These are phyloP conservation scores for Helostoma temminkii DNA, from an alignment of 2,797 vertebrate species.

Conservation along the genomic window DNA sequence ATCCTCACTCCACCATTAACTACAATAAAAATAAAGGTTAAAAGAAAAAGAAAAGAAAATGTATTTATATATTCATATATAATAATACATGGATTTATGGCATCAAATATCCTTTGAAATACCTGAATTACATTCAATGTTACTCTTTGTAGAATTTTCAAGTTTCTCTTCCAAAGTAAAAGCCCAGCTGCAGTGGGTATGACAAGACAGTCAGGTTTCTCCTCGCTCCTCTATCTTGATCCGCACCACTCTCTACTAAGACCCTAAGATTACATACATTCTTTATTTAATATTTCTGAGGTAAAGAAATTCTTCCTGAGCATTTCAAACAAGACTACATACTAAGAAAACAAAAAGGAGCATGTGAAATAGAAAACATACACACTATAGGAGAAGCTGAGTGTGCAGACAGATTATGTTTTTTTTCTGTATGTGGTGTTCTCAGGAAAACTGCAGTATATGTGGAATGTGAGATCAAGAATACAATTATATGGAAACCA, in stretches of 20 bases:
- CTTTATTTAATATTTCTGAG: constrained; percentile 89
- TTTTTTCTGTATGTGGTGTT: constrained; percentile 51
- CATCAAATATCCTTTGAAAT: constrained; percentile 91
- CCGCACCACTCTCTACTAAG: constrained; percentile 81
- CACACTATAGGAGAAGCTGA: constrained; percentile 56
- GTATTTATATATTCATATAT: constrained; percentile 86
- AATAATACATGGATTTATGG: constrained; percentile 89
- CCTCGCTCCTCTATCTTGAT: constrained; percentile 59
- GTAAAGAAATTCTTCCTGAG: constrained; percentile 91
- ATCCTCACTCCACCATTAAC: constrained; percentile 86
- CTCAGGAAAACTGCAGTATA: constrained; percentile 72
- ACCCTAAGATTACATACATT: constrained; percentile 90
- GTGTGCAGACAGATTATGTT: constrained; percentile 47
- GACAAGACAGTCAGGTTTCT: constrained; percentile 81
- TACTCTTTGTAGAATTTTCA: constrained; percentile 93
- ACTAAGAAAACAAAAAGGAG: constrained; percentile 77
- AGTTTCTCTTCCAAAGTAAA: constrained; percentile 93
- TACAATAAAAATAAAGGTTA: constrained; percentile 84
- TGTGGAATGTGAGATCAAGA: constrained; percentile 78
- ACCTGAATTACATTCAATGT: constrained; percentile 98
- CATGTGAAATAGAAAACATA: constrained; percentile 78
- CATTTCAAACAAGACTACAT: constrained; percentile 89
- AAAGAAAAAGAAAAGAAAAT: constrained; percentile 77
- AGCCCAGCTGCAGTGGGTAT: constrained; percentile 83
- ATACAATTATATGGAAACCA: constrained; percentile 45